Percentiles rank a stretch among this genome's conserved stretches.
Evolutionary conservation across 2,113 vertebrate species (phyloP).

Genomic region (Dunckerocampus dactyliophorus): DNA sequence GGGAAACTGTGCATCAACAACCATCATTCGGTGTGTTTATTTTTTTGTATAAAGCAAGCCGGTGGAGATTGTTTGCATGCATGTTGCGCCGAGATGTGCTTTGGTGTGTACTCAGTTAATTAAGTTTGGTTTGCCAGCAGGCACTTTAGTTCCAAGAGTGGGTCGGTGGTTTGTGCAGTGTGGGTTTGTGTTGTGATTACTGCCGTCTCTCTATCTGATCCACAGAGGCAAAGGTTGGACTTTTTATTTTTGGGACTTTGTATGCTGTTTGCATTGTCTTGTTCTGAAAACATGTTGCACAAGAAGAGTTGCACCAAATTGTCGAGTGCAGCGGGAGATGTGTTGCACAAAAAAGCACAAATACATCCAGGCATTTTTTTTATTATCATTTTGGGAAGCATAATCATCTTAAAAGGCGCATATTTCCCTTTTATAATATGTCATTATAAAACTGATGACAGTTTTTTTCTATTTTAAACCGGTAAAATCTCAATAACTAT

Average conservation of each 20-base stretch:
- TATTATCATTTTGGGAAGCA: neutral
- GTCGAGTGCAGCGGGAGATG: neutral
- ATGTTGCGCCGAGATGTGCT: conserved; percentile 21
- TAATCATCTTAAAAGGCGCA: neutral
- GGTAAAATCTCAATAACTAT: neutral
- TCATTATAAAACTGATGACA: conserved; percentile 1
- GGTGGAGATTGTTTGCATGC: conserved; percentile 19
- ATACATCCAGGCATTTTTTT: no score
- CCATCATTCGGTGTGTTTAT: neutral
- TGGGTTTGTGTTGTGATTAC: conserved; percentile 34
- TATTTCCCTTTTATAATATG: neutral
- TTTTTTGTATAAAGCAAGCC: conserved; percentile 25
- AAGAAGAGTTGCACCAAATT: conserved; percentile 4
- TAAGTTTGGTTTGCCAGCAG: conserved; percentile 13
- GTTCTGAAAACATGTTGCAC: conserved; percentile 10
- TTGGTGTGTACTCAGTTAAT: conserved; percentile 11
- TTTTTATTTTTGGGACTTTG: conserved; percentile 17
- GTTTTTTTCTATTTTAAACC: neutral
- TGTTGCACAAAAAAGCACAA: neutral
- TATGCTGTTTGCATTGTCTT: conserved; percentile 17
- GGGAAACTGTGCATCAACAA: conserved; percentile 31
- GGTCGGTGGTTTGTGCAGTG: conserved; percentile 38
- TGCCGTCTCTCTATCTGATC: conserved; percentile 29
- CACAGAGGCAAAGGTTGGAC: conserved; percentile 15
- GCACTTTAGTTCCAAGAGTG: conserved; percentile 21